phyloP scores from a whole-genome alignment of 2,888 invertebrate genomes.

The Idaea biselata region DNA sequence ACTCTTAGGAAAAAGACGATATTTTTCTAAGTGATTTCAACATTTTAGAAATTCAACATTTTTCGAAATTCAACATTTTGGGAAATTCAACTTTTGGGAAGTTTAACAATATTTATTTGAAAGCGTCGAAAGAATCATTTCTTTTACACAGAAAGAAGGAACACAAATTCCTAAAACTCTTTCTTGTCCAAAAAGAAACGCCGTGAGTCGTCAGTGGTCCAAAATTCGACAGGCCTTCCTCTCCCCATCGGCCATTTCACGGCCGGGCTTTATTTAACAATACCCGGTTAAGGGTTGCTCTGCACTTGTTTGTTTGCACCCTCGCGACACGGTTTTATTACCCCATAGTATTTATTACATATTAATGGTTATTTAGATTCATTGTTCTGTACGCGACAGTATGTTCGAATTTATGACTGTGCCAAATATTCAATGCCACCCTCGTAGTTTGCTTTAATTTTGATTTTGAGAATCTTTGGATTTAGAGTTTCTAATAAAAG shows the following conservation, averaged over 20 bases:
- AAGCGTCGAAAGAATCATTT: too few relatives aligned
- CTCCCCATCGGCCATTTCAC: slow-evolving; percentile 50
- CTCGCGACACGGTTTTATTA: slow-evolving; percentile 68
- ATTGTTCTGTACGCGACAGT: slow-evolving; percentile 75
- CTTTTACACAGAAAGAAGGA: too few relatives aligned
- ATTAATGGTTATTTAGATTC: slow-evolving; percentile 81
- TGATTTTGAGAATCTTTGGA: slow-evolving; percentile 22
- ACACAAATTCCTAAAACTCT: not conserved
- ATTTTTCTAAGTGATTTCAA: too few relatives aligned
- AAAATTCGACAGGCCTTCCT: slow-evolving; percentile 3
- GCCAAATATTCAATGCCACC: slow-evolving; percentile 68
- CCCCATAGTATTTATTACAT: slow-evolving; percentile 80
- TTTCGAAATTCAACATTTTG: too few relatives aligned
- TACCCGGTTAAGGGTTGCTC: slow-evolving; percentile 64
- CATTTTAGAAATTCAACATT: too few relatives aligned
- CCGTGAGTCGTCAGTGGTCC: not conserved
- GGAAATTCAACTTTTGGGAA: too few relatives aligned
- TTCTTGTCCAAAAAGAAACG: not conserved
- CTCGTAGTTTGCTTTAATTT: slow-evolving; percentile 53
- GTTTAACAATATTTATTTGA: too few relatives aligned
- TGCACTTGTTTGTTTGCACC: slow-evolving; percentile 79
- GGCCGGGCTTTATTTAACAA: slow-evolving; percentile 55
- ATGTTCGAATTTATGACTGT: slow-evolving; percentile 76
- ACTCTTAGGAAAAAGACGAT: too few relatives aligned
- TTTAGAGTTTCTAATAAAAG: too few relatives aligned